Conservation (phyloP, 2,113 vertebrate species). For the Tragelaphus imberbis region DNA sequence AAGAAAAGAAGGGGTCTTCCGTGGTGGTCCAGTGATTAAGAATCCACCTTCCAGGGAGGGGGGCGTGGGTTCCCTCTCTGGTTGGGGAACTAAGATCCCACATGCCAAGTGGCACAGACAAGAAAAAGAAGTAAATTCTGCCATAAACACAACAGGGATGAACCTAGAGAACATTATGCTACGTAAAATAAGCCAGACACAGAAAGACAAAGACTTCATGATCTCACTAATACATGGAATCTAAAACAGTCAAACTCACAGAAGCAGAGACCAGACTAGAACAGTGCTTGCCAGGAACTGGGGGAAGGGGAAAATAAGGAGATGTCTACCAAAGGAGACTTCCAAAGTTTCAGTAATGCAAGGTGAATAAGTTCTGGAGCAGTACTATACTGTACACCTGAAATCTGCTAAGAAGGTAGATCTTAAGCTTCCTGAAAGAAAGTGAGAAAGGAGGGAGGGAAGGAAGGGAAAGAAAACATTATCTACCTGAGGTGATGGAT, state of each 20-base stretch:
- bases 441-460: background rate
- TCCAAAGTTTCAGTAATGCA: background rate
- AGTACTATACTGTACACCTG: background rate
- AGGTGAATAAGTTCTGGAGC: background rate
- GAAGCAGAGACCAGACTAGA: background rate
- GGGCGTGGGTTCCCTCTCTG: background rate
- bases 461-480: background rate
- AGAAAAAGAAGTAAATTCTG: background rate
- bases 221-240: background rate
- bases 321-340: background rate
- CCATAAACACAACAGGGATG: background rate
- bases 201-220: background rate
- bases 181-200: background rate
- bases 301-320: background rate
- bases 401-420: background rate
- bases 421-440: background rate
- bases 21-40: background rate
- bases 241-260: background rate
- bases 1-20: background rate
- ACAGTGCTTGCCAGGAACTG: background rate
- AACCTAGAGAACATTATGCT: background rate
- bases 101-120: background rate
- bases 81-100: background rate
- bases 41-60: background rate
- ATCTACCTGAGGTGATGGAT: background rate